These are phyloP conservation scores for Marasmarcha lunaedactyla DNA, from an alignment of 2,888 invertebrate genomes.

Conservation along the genomic window DNA sequence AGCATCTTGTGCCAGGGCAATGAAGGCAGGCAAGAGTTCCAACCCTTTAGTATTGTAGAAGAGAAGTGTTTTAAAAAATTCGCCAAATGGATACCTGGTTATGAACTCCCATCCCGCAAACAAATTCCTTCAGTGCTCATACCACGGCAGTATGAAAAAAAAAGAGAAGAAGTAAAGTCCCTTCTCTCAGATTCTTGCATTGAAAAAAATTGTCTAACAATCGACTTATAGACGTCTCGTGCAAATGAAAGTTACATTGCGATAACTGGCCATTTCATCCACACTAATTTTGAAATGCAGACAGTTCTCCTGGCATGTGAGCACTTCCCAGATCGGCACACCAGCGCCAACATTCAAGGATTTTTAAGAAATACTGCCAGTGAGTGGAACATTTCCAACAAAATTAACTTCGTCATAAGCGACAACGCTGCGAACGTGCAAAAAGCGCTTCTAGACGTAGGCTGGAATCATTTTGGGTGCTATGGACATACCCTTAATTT, in stretches of 20 bases:
- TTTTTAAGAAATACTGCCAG: constrained; percentile 12
- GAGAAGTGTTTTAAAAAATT: no score
- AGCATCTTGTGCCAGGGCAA: no score
- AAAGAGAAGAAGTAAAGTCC: no score
- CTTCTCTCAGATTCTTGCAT: no score
- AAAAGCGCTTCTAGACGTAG: constrained; percentile 10
- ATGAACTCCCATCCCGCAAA: no score
- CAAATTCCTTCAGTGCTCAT: no score
- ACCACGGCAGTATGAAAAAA: no score
- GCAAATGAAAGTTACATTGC: constrained; percentile 17
- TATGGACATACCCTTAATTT: constrained; percentile 7
- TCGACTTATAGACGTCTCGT: constrained; percentile 21
- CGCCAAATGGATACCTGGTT: no score
- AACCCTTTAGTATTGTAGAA: no score
- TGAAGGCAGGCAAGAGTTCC: no score
- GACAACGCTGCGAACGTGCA: no score
- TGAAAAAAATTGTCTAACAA: no score
- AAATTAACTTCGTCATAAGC: constrained; percentile 17
- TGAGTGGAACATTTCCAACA: constrained; percentile 9
- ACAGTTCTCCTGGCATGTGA: constrained; percentile 18
- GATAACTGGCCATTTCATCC: constrained; percentile 20
- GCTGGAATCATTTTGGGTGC: constrained; percentile 17
- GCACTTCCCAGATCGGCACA: constrained; percentile 16
- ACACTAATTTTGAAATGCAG: constrained; percentile 14
- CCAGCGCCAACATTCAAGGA: constrained; percentile 15